Evolutionary conservation across 2,888 invertebrate species (phyloP), one percentile per base, ranked within the genome.

Genomic region (Osmoderma eremita): DNA sequence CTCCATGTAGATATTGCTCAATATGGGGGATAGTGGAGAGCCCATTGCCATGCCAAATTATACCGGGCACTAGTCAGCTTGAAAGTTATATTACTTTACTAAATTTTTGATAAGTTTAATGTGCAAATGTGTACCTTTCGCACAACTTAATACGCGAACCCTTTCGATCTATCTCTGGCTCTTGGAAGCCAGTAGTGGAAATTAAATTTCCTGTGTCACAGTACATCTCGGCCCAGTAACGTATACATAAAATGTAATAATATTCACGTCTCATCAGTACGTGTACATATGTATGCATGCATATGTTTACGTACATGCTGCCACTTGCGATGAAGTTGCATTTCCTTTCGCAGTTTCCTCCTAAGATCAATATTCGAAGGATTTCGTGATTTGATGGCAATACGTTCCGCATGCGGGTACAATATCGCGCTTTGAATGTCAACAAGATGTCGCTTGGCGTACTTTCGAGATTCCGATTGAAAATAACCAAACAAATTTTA

Each of bases 341-440:
- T 61, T 61, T 61, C 58, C 17, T 17, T 12, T 30, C 1, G 24
- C 45, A 45, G 8, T 24, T 24, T 42, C 12, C 30, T n/a, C n/a
- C 30, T 30, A 24, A 18, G 58, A 42, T 61, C 42, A 61, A 45
- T 30, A 61, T 45, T 61, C 45, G 58, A 61, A 61, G 41, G 58
- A 30, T 56, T 41, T 20, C 18, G 18, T 56, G 41, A 20, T 56
- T 56, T 50, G 56, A 20, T 39, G 22, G 41, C 15, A 22, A 56
- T 20, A 22, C 20, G 5, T 8, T 41, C 17, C 20, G 20, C 41
- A 20, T 39, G 22, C 41, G 18, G 41, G 41, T 61, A 45, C 45
- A 45, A 61, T 45, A 61, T 61, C 45, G 58, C 58, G 18, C 17
- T 24, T 15, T 61, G 58, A 61, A 61, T 61, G 30, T 61, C 45